These are phyloP conservation scores for Platanista minor DNA, from an alignment of 2,113 vertebrate genomes.

Conservation along the genomic window DNA sequence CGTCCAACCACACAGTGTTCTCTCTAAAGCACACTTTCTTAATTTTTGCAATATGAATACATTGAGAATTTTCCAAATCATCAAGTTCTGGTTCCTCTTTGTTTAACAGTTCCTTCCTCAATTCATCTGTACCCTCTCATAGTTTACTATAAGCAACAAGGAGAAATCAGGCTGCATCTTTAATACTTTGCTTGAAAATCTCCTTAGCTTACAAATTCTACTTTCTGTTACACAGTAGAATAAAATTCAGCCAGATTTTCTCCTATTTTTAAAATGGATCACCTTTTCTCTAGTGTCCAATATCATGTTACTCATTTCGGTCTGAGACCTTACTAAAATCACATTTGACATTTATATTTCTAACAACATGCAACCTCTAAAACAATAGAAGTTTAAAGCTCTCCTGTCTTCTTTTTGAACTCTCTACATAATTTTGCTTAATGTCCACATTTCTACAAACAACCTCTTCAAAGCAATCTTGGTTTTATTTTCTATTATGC, in stretches of 20 bases:
- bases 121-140: background rate
- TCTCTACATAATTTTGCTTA: background rate
- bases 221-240: background rate
- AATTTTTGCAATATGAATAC: background rate
- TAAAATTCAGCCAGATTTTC: background rate
- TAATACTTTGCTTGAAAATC: background rate
- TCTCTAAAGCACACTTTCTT: background rate
- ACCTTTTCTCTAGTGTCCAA: background rate
- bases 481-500: background rate
- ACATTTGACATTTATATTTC: background rate
- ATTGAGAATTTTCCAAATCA: background rate
- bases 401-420: background rate
- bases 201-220: background rate
- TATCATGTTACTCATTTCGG: background rate
- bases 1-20: background rate
- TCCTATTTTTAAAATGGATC: background rate
- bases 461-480: background rate
- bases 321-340: background rate
- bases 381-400: background rate
- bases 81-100: background rate
- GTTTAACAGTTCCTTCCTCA: background rate
- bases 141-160: background rate
- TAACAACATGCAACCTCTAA: background rate
- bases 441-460: background rate
- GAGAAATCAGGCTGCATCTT: background rate